These are phyloP conservation scores for Cossypha niveicapilla DNA, from an alignment of 2,797 vertebrate species.

Conservation along the genomic window DNA sequence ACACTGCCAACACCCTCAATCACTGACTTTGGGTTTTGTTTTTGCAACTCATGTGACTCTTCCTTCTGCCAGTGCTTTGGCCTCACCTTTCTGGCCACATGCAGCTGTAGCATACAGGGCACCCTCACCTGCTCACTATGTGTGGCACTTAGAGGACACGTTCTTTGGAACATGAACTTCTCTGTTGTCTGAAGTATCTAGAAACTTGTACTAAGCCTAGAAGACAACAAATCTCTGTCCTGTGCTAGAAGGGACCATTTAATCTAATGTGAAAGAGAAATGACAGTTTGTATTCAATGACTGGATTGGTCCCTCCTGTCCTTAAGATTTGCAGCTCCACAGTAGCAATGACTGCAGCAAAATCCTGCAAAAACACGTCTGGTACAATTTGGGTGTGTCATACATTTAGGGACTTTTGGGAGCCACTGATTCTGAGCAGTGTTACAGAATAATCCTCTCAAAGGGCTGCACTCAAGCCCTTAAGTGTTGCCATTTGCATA, in stretches of 20 bases:
- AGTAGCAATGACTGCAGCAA: neutral
- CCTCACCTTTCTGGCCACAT: neutral
- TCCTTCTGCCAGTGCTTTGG: rapidly evolving
- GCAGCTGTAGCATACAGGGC: neutral
- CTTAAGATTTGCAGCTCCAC: neutral
- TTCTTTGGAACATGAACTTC: neutral
- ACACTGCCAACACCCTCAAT: rapidly evolving
- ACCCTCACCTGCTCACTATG: rapidly evolving
- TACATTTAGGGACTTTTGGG: neutral
- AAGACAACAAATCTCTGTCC: neutral
- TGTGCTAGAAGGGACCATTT: neutral
- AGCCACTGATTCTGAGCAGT: neutral
- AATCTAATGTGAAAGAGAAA: neutral
- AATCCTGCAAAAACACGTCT: neutral
- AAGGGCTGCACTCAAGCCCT: neutral
- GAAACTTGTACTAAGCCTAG: neutral
- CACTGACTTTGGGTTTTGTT: rapidly evolving
- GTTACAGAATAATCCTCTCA: neutral
- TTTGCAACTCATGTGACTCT: neutral
- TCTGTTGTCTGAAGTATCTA: neutral
- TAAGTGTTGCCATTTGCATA: neutral
- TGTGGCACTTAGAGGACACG: rapidly evolving
- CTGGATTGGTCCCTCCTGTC: neutral
- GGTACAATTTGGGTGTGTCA: neutral
- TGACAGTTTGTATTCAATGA: neutral